Percentiles rank a stretch among this genome's conserved stretches.
phyloP scores from a whole-genome alignment of 2,888 invertebrate genomes.

The Hololepta plana region DNA sequence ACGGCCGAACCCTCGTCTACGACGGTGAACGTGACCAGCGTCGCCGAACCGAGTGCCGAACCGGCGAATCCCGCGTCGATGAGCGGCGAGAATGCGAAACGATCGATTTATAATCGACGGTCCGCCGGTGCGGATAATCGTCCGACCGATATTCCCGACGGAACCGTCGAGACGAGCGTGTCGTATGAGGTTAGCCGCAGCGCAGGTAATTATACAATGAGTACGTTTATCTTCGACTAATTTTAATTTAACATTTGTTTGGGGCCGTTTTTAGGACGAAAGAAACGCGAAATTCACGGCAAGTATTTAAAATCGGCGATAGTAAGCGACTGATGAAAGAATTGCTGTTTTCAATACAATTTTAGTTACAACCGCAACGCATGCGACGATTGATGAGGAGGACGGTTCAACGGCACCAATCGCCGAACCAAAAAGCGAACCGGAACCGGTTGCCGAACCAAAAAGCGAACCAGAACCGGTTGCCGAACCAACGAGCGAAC shows the following conservation, averaged over 20 bases:
- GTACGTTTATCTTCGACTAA: too few species aligned
- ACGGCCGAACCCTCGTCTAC: too few species aligned
- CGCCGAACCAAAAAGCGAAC: constrained; percentile 22
- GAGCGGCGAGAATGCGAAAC: constrained; percentile 17
- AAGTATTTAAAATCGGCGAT: too few species aligned
- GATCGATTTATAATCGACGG: constrained; percentile 21
- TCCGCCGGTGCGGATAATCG: constrained; percentile 13
- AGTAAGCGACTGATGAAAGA: too few species aligned
- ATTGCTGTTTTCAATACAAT: too few species aligned
- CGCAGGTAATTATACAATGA: constrained; percentile 25
- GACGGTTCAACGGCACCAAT: constrained; percentile 12
- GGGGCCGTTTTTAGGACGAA: too few species aligned
- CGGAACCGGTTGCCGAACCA: constrained; percentile 16
- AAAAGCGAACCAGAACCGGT: constrained; percentile 21
- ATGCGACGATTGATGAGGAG: too few species aligned
- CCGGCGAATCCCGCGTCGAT: too few species aligned
- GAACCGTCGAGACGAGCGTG: constrained; percentile 62
- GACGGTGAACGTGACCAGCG: constrained; percentile 7
- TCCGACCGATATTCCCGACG: constrained; percentile 30
- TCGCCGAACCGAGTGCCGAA: constrained; percentile 12
- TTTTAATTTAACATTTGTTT: too few species aligned
- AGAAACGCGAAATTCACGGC: too few species aligned
- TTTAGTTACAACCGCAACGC: too few species aligned
- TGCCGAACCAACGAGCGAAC: constrained; percentile 26
- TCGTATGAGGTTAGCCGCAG: constrained; percentile 58